Percentiles rank a stretch among this genome's conserved stretches.
These are phyloP conservation scores for Chymomyza fuscimana DNA, from an alignment of 2,888 invertebrate genomes.

Conservation along the genomic window DNA sequence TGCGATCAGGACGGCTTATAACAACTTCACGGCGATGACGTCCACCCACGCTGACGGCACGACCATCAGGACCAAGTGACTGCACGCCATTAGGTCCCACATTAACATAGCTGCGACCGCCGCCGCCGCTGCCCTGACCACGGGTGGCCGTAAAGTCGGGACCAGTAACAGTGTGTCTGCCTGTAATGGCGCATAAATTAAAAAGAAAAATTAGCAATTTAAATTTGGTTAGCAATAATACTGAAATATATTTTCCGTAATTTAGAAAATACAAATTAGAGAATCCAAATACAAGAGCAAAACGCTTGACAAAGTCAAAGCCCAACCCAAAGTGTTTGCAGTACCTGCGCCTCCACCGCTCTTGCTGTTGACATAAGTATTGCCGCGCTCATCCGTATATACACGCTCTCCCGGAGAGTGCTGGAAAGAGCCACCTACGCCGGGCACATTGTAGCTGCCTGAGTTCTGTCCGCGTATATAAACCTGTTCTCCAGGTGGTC, in stretches of 20 bases:
- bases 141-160: constrained; percentile 31
- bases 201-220: not conserved
- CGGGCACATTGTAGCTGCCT: constrained; percentile 51
- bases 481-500: constrained; percentile 46
- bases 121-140: constrained; percentile 20
- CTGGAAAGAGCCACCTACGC: constrained; percentile 48
- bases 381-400: constrained; percentile 47
- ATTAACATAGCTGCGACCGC: not conserved
- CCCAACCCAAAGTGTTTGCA: not conserved
- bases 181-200: constrained; percentile 3
- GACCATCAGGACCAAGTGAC: constrained; percentile 24
- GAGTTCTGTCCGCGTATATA: constrained; percentile 56
- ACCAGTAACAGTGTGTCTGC: constrained; percentile 43
- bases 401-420: constrained; percentile 34
- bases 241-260: not conserved
- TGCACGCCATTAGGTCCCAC: not conserved
- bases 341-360: constrained; percentile 30
- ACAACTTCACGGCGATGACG: not conserved
- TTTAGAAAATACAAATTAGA: not conserved
- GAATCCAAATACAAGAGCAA: not conserved
- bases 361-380: constrained; percentile 34
- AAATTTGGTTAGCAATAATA: not conserved
- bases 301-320: not conserved
- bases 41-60: constrained; percentile 13
- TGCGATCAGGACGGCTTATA: not conserved